These are phyloP conservation scores for Dicrurus megarhynchus DNA, from an alignment of 2,113 vertebrate species.

Conservation along the genomic window DNA sequence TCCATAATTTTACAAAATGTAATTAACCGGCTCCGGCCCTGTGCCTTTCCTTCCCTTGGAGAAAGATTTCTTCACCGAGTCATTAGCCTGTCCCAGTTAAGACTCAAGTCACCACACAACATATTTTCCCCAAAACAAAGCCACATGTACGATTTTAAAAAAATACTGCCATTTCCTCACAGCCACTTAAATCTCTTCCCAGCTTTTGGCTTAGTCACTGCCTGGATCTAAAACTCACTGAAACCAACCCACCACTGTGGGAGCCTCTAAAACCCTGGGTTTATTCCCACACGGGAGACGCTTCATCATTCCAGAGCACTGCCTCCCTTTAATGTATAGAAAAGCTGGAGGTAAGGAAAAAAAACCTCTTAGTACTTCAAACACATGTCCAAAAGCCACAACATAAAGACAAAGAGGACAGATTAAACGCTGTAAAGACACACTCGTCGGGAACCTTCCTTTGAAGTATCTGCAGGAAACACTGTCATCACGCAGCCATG, in stretches of 20 bases:
- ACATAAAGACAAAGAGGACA: slow-evolving; percentile 20
- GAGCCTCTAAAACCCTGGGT: not conserved
- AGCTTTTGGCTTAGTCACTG: not conserved
- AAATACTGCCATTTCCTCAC: not conserved
- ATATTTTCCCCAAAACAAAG: not conserved
- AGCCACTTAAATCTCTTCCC: not conserved
- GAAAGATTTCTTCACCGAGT: not conserved
- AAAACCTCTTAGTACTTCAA: not conserved
- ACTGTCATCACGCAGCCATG: slow-evolving; percentile 55
- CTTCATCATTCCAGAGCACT: not conserved
- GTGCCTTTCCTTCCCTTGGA: not conserved
- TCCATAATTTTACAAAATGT: not conserved
- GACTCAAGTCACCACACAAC: not conserved
- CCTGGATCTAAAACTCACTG: not conserved
- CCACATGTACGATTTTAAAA: not conserved
- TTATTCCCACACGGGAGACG: not conserved
- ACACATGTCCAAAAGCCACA: slow-evolving; percentile 41
- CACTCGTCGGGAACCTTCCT: slow-evolving; percentile 8
- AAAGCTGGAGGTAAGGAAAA: not conserved
- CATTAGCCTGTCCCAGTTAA: not conserved
- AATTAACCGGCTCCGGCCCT: not conserved
- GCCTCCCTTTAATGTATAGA: not conserved
- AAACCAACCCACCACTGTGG: not conserved
- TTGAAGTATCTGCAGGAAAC: slow-evolving; percentile 60
- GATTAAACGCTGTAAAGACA: slow-evolving; percentile 22